Percentiles rank a stretch among this genome's conserved stretches.
phyloP scores from a whole-genome alignment of 2,797 vertebrate species.

The Percopsis omiscomaycus region DNA sequence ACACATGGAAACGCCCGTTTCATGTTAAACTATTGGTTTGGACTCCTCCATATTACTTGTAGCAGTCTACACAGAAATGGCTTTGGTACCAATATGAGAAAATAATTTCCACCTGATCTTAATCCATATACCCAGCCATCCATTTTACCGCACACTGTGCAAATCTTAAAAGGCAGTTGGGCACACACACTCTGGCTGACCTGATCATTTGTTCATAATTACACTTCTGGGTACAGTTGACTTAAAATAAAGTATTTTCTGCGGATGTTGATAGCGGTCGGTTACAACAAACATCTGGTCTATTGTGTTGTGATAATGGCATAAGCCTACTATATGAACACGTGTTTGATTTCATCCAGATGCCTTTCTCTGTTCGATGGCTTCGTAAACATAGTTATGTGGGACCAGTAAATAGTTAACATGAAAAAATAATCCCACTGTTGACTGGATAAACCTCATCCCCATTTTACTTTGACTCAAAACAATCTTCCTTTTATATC shows the following conservation, averaged over 20 bases:
- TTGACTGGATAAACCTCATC: not conserved
- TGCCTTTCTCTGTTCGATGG: conserved; percentile 31
- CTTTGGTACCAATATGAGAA: too few species aligned
- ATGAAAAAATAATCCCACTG: conserved; percentile 3
- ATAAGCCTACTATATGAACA: not conserved
- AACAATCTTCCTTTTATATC: not conserved
- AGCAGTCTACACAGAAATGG: too few species aligned
- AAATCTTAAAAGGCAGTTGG: too few species aligned
- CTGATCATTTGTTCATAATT: not conserved
- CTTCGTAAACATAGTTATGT: conserved; percentile 43
- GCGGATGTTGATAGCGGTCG: not conserved
- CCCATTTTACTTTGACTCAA: not conserved
- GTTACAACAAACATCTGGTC: not conserved
- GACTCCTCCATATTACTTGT: too few species aligned
- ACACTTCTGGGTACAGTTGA: not conserved
- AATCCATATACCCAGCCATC: too few species aligned
- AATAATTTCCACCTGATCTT: too few species aligned
- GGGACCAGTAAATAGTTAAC: conserved; percentile 25
- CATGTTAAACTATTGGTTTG: not conserved
- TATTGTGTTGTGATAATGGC: not conserved
- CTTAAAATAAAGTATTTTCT: not conserved
- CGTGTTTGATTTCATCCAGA: conserved; percentile 1
- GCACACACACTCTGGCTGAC: too few species aligned
- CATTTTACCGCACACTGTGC: too few species aligned
- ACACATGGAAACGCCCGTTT: not conserved